phyloP scores from a whole-genome alignment of 2,797 vertebrate species.

The Cyprinella venusta region DNA sequence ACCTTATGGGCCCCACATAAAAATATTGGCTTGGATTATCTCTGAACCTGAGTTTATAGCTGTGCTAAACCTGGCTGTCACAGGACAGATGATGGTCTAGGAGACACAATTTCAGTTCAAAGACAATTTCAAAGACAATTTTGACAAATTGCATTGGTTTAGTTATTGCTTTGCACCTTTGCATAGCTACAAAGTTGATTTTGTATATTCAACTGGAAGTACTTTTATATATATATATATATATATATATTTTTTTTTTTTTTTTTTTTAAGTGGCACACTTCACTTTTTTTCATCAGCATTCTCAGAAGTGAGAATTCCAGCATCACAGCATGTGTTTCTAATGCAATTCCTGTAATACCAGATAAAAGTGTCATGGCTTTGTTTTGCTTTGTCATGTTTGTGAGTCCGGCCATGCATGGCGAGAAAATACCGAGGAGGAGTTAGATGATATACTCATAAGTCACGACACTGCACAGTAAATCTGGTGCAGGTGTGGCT shows the following conservation, averaged over 20 bases:
- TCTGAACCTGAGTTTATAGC: not conserved
- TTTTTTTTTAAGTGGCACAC: too few species aligned
- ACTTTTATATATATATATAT: too few species aligned
- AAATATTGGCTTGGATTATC: not conserved
- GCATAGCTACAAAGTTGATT: not conserved
- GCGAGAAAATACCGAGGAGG: slow-evolving; percentile 44
- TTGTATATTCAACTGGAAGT: not conserved
- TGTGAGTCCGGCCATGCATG: slow-evolving; percentile 1
- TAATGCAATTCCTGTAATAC: slow-evolving; percentile 8
- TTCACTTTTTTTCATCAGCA: not conserved
- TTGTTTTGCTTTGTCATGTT: slow-evolving; percentile 22
- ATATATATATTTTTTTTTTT: too few species aligned
- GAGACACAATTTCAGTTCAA: not conserved
- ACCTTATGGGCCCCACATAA: too few species aligned
- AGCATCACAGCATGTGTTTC: slow-evolving; percentile 7
- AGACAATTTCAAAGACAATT: not conserved
- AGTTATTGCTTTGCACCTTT: not conserved
- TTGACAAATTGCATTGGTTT: not conserved
- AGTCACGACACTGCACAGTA: slow-evolving; percentile 64
- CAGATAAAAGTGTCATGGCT: slow-evolving; percentile 5
- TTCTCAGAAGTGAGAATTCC: not conserved
- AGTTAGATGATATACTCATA: slow-evolving; percentile 60
- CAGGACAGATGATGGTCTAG: not conserved
- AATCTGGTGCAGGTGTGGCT: slow-evolving; percentile 66
- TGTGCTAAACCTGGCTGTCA: slow-evolving; percentile 2